Base-by-base conservation (phyloP, 2,888 invertebrate genomes). In the Biston betularia region DNA sequence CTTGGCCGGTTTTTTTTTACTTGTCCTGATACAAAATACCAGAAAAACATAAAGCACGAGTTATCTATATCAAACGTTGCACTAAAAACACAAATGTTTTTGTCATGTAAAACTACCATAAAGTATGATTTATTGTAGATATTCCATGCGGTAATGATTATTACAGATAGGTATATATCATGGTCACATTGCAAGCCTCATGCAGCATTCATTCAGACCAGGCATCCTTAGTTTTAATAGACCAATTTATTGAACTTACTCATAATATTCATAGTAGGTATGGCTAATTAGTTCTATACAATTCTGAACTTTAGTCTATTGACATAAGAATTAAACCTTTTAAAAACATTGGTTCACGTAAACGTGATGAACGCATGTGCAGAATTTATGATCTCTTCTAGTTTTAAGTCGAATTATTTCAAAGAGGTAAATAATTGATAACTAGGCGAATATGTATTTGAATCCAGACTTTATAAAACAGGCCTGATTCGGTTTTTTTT, bases 151-250 rank as follows among this genome's bases (percentile, higher is more conserved):
- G 34, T 64, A 68, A 65, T 57, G 46, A 54, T 46, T 67, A n/a
- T 53, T 64, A 50, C 55, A 56, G 48, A 69, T 55, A 70, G 75
- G 54, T 69, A 72, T 73, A 69, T 46, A 12, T 49, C 8, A 58
- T 40, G 63, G 81, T 83, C 84, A 84, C 84, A 83, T 83, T 81
- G 81, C 71, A 70, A 65, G 77, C 68, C 76, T 73, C 79, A 79
- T 82, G 82, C 65, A 65, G 65, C 59, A 55, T 73, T 78, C 68
- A 79, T 78, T 75, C 63, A 65, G 72, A 61, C 73, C 75, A 64
- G 68, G 70, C 69, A 72, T 75, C 74, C 73, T 75, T 72, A 50
- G 63, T 71, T 70, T 75, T 78, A 81, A 81, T 79, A 75, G 78
- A 58, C 49, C 77, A 76, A 75, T 68, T 61, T 35, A 56, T n/a